These are phyloP conservation scores for Anabacerthia variegaticeps DNA, from an alignment of 2,797 vertebrate species.

Conservation along the genomic window DNA sequence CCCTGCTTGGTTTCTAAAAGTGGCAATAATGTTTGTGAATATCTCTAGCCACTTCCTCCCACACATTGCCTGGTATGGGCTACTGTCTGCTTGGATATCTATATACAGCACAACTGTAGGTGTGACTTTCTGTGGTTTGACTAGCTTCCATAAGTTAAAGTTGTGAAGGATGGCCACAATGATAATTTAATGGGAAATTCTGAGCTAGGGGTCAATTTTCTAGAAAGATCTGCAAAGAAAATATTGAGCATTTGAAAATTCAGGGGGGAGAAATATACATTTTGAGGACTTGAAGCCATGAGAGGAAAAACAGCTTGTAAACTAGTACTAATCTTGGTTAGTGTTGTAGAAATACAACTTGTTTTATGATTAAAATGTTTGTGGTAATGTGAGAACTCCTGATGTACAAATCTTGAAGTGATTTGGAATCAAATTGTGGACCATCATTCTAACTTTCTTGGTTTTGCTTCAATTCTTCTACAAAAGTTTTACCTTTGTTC, in stretches of 20 bases:
- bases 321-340: neutral
- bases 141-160: neutral
- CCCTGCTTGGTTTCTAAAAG: constrained; percentile 37
- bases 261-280: neutral
- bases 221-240: neutral
- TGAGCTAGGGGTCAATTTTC: neutral
- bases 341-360: neutral
- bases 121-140: constrained; percentile 41
- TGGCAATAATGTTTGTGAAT: neutral
- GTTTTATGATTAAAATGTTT: neutral
- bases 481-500: neutral
- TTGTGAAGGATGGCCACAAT: neutral
- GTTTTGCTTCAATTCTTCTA: neutral
- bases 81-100: constrained; percentile 31
- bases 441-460: neutral
- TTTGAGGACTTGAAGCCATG: neutral
- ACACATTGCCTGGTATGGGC: neutral
- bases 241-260: neutral
- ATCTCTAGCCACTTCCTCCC: constrained; percentile 48
- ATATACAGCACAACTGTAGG: constrained; percentile 52
- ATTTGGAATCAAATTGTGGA: neutral
- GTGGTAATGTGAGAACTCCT: neutral
- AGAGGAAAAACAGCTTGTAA: neutral
- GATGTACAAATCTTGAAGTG: neutral
- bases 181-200: neutral